Evolutionary conservation across 1,140 invertebrate species (phyloP), one percentile per base, ranked within the genome.

Genomic region (Drosophila auraria): DNA sequence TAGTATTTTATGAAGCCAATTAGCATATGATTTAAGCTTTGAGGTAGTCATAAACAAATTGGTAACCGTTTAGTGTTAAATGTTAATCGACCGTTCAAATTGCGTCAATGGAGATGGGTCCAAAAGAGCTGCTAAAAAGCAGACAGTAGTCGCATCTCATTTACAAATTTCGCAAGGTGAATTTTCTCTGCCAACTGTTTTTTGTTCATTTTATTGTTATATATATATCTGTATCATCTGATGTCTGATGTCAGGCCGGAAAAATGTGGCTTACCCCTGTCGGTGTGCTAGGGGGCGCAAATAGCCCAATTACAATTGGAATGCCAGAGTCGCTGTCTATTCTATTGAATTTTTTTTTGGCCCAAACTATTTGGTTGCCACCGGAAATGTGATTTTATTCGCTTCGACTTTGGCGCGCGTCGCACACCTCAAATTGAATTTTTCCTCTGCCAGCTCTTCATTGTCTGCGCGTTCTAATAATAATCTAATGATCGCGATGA

Each of bases 331-430:
- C 36, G 42, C 51, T 15, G 27, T 53, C n/a, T 72, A 11, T 36
- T 27, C 36, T 59, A 61, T 73, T 61, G 38, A 74, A 72, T 20
- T 20, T 5, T 30, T 30, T 36, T 45, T 73, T 53, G 68, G 71
- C 47, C 47, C 14, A 45, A 73, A 61, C 47, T 47, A 2, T 73
- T 70, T 23, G 42, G 58, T 33, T 40, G 75, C 45, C 65, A 79
- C 77, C 77, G 77, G 77, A 79, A 79, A 79, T 78, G 66, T 61
- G 58, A 49, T 58, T 78, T 56, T 65, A 25, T 47, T 77, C 44
- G 49, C 47, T 54, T 59, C 58, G 73, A 78, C 61, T 77, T 77
- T 68, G 70, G 72, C 72, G 64, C 65, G 56, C 45, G 76, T 69
- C 49, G 72, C 72, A 61, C 75, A 56, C 45, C 58, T 69, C 23